A percentile compares a stretch with the other conserved stretches of the same genome.
These are phyloP conservation scores for cat (Felis catus) DNA, from an alignment of 2,113 vertebrate genomes.

Conservation along the genomic window F.catus_Fca126_mat1.0 CM031413.1:72682001-72682500, in stretches of 20 bases:
- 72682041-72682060: not conserved
- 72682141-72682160: not conserved
- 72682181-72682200: not conserved
- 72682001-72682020: not conserved
- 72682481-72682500: not conserved
- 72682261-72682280: not conserved
- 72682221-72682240: not conserved
- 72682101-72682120: not conserved
- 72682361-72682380: not conserved
- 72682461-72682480: not conserved
- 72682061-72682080: not conserved
- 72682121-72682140: not conserved
- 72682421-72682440: not conserved
- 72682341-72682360: not conserved
- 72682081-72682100: not conserved
- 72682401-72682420: not conserved
- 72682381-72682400: not conserved
- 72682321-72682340: not conserved
- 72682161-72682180: not conserved
- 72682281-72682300: not conserved
- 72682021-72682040: not conserved
- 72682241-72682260: not conserved
- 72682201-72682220: not conserved
- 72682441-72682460: not conserved
- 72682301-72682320: fast-evolving